Percentiles rank a stretch among this genome's conserved stretches.
phyloP scores from a whole-genome alignment of 2,888 invertebrate species.

The Pseudococcus jackbeardsleyi region DNA sequence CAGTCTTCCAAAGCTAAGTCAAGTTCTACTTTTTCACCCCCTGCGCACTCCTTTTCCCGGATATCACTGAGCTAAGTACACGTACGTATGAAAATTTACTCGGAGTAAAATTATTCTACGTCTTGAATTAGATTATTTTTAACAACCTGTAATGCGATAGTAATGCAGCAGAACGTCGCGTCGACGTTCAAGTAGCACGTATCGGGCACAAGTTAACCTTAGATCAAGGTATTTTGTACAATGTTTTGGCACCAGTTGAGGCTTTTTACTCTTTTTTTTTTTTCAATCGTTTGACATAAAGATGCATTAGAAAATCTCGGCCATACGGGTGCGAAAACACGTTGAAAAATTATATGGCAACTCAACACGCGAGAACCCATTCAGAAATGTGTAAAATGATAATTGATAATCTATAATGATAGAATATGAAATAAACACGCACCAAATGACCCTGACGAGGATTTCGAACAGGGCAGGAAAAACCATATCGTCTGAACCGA shows the following conservation, averaged over 20 bases:
- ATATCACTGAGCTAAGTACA: no score
- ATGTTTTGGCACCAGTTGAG: background rate
- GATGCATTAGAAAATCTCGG: background rate
- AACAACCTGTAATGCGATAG: background rate
- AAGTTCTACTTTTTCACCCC: background rate
- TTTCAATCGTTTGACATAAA: background rate
- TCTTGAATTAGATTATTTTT: no score
- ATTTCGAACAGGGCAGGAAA: conserved; percentile 87
- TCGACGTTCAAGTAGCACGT: background rate
- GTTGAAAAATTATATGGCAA: no score
- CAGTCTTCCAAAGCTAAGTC: background rate
- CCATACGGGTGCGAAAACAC: no score
- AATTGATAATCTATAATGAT: no score
- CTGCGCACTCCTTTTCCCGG: no score
- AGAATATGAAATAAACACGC: conserved; percentile 66
- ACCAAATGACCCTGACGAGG: conserved; percentile 81
- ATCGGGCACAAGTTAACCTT: conserved; percentile 8
- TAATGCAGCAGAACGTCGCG: background rate
- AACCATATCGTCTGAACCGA: conserved; percentile 92
- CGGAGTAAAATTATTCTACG: no score
- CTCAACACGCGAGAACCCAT: no score
- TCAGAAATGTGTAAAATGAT: no score
- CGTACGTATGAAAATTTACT: no score
- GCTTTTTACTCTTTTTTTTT: background rate
- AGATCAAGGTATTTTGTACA: conserved; percentile 6